A percentile compares a stretch with the other conserved stretches of the same genome.
Conservation (phyloP, 2,888 invertebrate genomes). For the Thelaira solivaga region DNA sequence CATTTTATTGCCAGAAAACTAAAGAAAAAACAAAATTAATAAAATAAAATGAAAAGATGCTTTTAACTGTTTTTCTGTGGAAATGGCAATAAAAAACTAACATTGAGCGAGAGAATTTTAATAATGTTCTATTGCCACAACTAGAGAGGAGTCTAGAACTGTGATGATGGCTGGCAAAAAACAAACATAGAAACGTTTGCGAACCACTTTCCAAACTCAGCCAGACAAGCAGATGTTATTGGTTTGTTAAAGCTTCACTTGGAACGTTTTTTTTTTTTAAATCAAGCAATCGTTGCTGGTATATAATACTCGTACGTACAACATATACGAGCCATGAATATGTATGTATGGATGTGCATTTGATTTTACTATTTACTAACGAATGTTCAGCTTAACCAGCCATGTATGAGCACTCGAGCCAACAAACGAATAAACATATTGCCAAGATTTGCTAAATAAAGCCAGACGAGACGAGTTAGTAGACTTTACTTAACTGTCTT, state of each 20-base stretch:
- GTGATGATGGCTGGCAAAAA: constrained; percentile 9
- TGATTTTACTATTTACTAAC: background rate
- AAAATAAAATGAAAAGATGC: too few species aligned
- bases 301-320: too few species aligned
- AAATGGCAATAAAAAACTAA: constrained; percentile 21
- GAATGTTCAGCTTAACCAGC: constrained; percentile 13
- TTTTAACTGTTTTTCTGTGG: constrained; percentile 25
- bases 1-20: too few species aligned
- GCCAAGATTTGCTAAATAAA: constrained; percentile 46
- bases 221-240: constrained; percentile 67
- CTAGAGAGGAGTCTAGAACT: constrained; percentile 1
- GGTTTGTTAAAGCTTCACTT: constrained; percentile 35
- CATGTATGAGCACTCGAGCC: constrained; percentile 1
- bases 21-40: too few species aligned
- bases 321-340: background rate
- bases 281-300: too few species aligned
- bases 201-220: constrained; percentile 73
- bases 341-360: background rate
- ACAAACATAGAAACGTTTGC: constrained; percentile 44
- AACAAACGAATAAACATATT: constrained; percentile 12
- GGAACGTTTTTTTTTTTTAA: constrained; percentile 4
- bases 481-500: constrained; percentile 61
- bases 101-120: constrained; percentile 37
- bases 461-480: constrained; percentile 57
- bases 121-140: constrained; percentile 19